Conservation (phyloP, 2,888 invertebrate genomes). For the Chrysomela aeneicollis region DNA sequence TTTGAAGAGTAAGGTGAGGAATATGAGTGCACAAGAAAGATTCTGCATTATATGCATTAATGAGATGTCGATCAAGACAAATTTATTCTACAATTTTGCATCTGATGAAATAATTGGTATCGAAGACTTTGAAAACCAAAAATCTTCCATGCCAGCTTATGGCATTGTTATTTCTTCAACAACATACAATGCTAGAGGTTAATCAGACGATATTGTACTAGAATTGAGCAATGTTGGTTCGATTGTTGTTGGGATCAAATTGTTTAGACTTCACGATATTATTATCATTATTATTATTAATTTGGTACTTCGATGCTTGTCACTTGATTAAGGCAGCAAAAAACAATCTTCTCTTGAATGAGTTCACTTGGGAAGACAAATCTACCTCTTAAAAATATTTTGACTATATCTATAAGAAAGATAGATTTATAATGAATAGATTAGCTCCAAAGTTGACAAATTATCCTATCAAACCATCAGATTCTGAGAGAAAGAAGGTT, state of each 20-base stretch:
- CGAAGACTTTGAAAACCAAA: constrained; percentile 1
- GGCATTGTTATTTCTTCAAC: background rate
- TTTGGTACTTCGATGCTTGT: background rate
- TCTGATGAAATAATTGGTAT: constrained; percentile 14
- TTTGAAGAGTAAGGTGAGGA: background rate
- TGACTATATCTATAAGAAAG: constrained; percentile 33
- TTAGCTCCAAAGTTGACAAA: constrained; percentile 38
- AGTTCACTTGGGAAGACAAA: constrained; percentile 21
- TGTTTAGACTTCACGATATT: too few species aligned
- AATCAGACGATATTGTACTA: too few species aligned
- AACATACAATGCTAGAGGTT: background rate
- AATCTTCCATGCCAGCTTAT: background rate
- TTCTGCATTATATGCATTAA: background rate
- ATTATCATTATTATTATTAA: background rate
- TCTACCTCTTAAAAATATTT: constrained; percentile 32
- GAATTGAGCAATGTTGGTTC: too few species aligned
- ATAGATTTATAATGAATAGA: constrained; percentile 23
- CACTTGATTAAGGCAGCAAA: constrained; percentile 32
- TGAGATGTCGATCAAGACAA: constrained; percentile 7
- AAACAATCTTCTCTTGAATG: constrained; percentile 32
- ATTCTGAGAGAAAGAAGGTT: constrained; percentile 12
- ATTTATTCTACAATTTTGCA: constrained; percentile 12
- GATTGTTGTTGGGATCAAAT: too few species aligned
- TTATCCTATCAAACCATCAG: background rate
- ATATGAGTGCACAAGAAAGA: background rate